These are phyloP conservation scores for Meiosimyza decipiens DNA, from an alignment of 2,888 invertebrate genomes.

Conservation along the genomic window DNA sequence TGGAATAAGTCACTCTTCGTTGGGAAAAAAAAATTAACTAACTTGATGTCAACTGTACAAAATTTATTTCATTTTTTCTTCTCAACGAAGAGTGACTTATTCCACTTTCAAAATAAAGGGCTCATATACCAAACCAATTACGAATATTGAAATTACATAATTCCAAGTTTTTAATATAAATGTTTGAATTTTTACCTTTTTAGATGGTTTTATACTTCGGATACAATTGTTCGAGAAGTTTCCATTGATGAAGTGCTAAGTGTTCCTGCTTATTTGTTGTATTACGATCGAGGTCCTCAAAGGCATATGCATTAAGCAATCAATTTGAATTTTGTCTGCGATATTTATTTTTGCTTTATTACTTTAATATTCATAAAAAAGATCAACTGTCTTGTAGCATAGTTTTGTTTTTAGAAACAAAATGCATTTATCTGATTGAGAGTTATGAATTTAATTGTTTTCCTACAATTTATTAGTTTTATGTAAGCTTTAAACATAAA, in stretches of 20 bases:
- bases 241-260: conserved; percentile 83
- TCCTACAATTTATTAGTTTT: background rate
- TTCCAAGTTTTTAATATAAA: no score
- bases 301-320: conserved; percentile 46
- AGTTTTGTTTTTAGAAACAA: background rate
- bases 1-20: no score
- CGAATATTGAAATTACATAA: no score
- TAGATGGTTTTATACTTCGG: conserved; percentile 91
- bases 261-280: conserved; percentile 90
- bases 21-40: no score
- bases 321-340: conserved; percentile 6
- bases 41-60: no score
- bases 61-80: no score
- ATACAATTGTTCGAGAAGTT: conserved; percentile 85
- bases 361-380: background rate
- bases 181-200: no score
- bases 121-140: no score
- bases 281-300: conserved; percentile 78
- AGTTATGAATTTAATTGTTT: background rate
- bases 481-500: background rate
- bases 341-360: background rate
- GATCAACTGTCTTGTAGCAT: background rate
- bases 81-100: no score
- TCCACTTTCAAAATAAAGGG: no score
- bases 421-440: background rate